Conservation (phyloP, 2,888 invertebrate genomes). For the Cyclophora albipunctata region DNA sequence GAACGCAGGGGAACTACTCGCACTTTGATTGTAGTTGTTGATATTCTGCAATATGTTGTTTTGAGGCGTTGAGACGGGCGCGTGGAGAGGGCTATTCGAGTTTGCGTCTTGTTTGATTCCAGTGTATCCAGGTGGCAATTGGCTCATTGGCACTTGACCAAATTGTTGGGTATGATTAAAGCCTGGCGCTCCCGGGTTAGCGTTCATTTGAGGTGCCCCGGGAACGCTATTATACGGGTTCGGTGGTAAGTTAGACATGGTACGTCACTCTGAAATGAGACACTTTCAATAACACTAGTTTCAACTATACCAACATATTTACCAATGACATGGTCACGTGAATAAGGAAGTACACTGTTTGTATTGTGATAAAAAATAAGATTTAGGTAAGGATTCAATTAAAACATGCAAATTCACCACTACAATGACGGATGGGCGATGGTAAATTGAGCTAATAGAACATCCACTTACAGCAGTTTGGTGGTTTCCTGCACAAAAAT, state of each 20-base stretch:
- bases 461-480: constrained; percentile 47
- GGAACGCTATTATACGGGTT: constrained; percentile 52
- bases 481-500: constrained; percentile 41
- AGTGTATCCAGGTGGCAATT: constrained; percentile 47
- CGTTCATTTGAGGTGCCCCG: constrained; percentile 41
- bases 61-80: constrained; percentile 26
- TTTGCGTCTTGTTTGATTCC: constrained; percentile 55
- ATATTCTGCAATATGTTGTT: constrained; percentile 39
- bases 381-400: constrained; percentile 48
- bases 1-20: constrained; percentile 61
- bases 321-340: neutral
- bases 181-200: constrained; percentile 36
- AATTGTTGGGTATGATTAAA: constrained; percentile 40
- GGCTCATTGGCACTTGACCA: constrained; percentile 46
- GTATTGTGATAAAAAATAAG: constrained; percentile 42
- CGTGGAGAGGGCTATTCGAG: constrained; percentile 51
- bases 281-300: constrained; percentile 13
- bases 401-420: constrained; percentile 65
- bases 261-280: constrained; percentile 54
- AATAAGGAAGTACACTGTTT: constrained; percentile 20
- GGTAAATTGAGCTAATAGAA: constrained; percentile 19
- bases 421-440: constrained; percentile 54
- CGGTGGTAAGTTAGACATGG: constrained; percentile 66
- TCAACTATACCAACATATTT: too few relatives aligned
- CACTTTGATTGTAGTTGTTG: constrained; percentile 56